These are phyloP conservation scores for Tragelaphus buxtoni DNA, from an alignment of 2,113 vertebrate genomes.

Conservation along the genomic window DNA sequence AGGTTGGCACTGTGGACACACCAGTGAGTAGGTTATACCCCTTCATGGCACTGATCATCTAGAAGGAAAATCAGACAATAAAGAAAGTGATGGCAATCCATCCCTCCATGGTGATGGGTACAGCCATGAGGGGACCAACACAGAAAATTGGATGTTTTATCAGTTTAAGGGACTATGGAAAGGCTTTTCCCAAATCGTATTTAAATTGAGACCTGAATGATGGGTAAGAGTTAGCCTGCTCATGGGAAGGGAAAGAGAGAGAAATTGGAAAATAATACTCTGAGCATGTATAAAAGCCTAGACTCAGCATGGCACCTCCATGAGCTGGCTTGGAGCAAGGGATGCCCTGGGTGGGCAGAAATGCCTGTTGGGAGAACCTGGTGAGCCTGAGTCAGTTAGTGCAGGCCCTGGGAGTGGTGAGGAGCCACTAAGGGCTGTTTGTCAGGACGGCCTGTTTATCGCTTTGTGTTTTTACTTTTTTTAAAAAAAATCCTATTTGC, in stretches of 20 bases:
- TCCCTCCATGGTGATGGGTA: background rate
- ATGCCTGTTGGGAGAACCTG: background rate
- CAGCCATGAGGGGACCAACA: background rate
- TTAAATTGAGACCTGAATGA: background rate
- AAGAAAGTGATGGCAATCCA: background rate
- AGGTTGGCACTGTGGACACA: background rate
- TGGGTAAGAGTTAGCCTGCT: background rate
- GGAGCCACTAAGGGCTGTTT: background rate
- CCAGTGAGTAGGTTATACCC: background rate
- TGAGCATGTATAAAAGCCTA: background rate
- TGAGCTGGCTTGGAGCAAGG: background rate
- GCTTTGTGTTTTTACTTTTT: background rate
- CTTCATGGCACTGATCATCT: background rate
- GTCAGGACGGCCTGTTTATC: background rate
- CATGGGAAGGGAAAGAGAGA: background rate
- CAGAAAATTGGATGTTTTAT: background rate
- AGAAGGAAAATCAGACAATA: background rate
- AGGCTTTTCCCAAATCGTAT: background rate
- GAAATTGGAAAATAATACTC: background rate
- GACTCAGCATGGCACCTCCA: background rate
- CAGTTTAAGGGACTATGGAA: background rate
- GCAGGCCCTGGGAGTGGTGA: background rate
- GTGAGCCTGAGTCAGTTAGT: background rate
- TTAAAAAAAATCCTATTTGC: constrained; percentile 14
- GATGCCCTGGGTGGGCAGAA: background rate